Base-by-base conservation (phyloP, 37 sponge, comb jelly and placozoan species). In the Axinella damicornis region DNA sequence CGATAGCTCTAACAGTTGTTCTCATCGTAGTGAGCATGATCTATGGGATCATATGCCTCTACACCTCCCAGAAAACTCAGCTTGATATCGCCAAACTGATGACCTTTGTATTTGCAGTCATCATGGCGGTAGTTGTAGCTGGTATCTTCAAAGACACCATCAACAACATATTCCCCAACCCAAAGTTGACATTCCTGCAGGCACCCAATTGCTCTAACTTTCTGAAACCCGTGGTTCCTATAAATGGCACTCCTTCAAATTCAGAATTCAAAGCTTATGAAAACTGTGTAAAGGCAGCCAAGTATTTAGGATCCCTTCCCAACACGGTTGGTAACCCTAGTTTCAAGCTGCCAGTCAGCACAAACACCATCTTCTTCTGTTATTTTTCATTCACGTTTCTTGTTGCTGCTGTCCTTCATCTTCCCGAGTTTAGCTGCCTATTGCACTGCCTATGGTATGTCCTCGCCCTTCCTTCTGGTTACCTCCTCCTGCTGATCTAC, bases 401-500 rank as follows among this genome's bases (percentile, higher is more conserved):
- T 15, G n/a, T 78, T 0, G 89, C 97, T 38, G 97, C 85, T 30
- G 6, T 88, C 5, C 81, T 96, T 33, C 97, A 96, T 65, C 73
- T 79, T 18, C 24, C 24, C 0, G 97, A 96, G 52, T 72, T 69
- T 21, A 33, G 28, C 39, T 69, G 78, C 30, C 79, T 96, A 6
- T 1, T 91, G 14, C 94, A 96, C 62, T 79, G 69, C 71, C 57
- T 93, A 13, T 96, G 97, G 97, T 93, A 89, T 83, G 27, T 96
- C 21, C 77, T 96, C 13, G 93, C 85, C 52, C 86, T 96, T 0
- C 96, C 96, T 5, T 90, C 96, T 2, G 97, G 91, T 31, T 96
- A 96, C 63, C 72, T 96, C 53, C 71, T 96, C 24, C 81, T 96
- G 21, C 74, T 96, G 19, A 85, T 96, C 74, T 96, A 96, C 79